Percentiles rank a stretch among this genome's conserved stretches.
phyloP scores from a whole-genome alignment of 2,888 invertebrate species.

The Luperina testacea region DNA sequence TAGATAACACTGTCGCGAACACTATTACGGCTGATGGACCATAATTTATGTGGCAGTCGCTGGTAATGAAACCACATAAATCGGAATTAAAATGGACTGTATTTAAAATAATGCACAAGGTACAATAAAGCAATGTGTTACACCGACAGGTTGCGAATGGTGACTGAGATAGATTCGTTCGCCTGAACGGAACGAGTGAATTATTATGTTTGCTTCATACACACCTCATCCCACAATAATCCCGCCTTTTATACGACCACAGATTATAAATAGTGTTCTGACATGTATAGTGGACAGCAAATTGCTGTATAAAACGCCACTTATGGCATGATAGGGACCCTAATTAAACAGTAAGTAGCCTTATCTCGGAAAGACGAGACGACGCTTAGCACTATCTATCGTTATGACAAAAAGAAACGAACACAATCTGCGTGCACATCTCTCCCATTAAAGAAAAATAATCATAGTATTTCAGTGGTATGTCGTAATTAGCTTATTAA shows the following conservation, averaged over 20 bases:
- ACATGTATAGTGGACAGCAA: slow-evolving; percentile 51
- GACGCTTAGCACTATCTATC: slow-evolving; percentile 47
- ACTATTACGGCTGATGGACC: too few relatives aligned
- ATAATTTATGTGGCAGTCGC: too few relatives aligned
- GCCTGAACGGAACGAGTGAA: too few relatives aligned
- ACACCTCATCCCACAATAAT: slow-evolving; percentile 50
- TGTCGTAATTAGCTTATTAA: slow-evolving; percentile 51
- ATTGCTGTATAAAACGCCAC: slow-evolving; percentile 55
- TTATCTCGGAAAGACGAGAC: slow-evolving; percentile 52
- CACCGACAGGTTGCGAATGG: too few relatives aligned
- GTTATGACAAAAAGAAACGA: slow-evolving; percentile 51
- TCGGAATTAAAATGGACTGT: too few relatives aligned
- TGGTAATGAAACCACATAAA: too few relatives aligned
- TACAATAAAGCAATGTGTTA: too few relatives aligned
- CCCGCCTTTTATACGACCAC: slow-evolving; percentile 51
- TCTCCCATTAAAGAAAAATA: slow-evolving; percentile 46
- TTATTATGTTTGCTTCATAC: too few relatives aligned
- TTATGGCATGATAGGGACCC: slow-evolving; percentile 51
- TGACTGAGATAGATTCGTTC: too few relatives aligned
- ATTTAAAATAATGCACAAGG: too few relatives aligned
- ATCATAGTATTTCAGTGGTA: slow-evolving; percentile 36
- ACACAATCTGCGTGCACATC: slow-evolving; percentile 45
- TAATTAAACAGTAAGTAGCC: slow-evolving; percentile 62
- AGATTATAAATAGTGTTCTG: slow-evolving; percentile 61
- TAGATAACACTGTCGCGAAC: too few relatives aligned